phyloP scores from a whole-genome alignment of 2,888 invertebrate genomes.

The Melanotus villosus region DNA sequence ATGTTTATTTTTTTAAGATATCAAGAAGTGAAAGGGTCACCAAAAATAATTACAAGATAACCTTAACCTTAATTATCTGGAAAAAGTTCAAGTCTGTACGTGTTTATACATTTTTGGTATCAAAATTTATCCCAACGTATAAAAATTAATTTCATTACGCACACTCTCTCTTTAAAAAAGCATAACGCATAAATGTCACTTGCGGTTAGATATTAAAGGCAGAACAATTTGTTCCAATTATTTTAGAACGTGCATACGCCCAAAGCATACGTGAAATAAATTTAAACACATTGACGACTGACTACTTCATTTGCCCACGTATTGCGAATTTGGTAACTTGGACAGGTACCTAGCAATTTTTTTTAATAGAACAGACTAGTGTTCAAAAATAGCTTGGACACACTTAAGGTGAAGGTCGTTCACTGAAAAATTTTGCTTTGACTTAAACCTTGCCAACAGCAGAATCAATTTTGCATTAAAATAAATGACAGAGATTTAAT shows the following conservation, averaged over 20 bases:
- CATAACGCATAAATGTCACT: neutral
- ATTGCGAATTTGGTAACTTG: neutral
- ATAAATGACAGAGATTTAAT: too few relatives aligned
- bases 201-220: neutral
- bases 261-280: neutral
- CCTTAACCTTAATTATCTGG: constrained; percentile 16
- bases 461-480: constrained; percentile 1
- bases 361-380: constrained; percentile 3
- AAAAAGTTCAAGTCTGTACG: constrained; percentile 16
- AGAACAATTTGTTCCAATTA: constrained; percentile 2
- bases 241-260: neutral
- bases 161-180: too few relatives aligned
- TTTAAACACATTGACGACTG: neutral
- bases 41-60: constrained; percentile 17
- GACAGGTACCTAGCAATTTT: neutral
- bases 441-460: constrained; percentile 11
- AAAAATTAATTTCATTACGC: neutral
- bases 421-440: constrained; percentile 2
- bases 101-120: neutral
- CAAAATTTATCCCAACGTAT: neutral
- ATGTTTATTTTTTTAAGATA: neutral
- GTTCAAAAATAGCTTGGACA: constrained; percentile 5
- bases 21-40: constrained; percentile 12
- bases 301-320: neutral
- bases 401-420: constrained; percentile 16